phyloP scores from a whole-genome alignment of 2,113 vertebrate species.

The Prietella phreatophila region DNA sequence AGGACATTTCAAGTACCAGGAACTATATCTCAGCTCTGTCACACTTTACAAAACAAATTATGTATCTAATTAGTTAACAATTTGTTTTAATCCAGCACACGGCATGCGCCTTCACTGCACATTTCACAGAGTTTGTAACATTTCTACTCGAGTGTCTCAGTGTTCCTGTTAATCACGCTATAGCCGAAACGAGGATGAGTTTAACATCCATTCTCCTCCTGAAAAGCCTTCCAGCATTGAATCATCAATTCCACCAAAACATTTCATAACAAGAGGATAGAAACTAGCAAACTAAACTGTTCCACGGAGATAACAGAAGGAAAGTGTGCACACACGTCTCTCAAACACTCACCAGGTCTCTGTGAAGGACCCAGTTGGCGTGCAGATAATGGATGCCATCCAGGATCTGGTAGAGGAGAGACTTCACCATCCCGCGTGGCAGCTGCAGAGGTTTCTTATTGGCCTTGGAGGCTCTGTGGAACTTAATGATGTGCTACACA shows the following conservation, averaged over 20 bases:
- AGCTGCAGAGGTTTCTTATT: constrained; percentile 99
- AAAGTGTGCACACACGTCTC: not conserved
- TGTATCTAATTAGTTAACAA: not conserved
- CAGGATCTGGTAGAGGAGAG: constrained; percentile 97
- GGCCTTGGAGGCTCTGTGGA: constrained; percentile 99
- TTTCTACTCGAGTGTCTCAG: not conserved
- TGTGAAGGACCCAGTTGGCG: constrained; percentile 99
- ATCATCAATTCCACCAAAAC: constrained; percentile 31
- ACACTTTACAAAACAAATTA: not conserved
- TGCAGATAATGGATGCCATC: constrained; percentile 99
- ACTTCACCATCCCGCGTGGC: constrained; percentile 99
- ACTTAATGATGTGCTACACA: constrained; percentile 98
- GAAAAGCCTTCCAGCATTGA: constrained; percentile 5
- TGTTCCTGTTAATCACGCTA: constrained; percentile 6
- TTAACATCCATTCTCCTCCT: not conserved
- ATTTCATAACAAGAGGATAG: constrained; percentile 21
- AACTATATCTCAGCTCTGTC: not conserved
- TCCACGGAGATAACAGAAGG: not conserved
- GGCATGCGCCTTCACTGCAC: too few species aligned
- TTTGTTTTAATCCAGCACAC: not conserved
- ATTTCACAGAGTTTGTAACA: not conserved
- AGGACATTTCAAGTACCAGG: not conserved
- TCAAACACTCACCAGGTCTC: constrained; percentile 84
- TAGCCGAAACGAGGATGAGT: not conserved
- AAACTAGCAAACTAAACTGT: constrained; percentile 10